phyloP scores from a whole-genome alignment of 2,113 vertebrate genomes.

The Callipepla squamata region DNA sequence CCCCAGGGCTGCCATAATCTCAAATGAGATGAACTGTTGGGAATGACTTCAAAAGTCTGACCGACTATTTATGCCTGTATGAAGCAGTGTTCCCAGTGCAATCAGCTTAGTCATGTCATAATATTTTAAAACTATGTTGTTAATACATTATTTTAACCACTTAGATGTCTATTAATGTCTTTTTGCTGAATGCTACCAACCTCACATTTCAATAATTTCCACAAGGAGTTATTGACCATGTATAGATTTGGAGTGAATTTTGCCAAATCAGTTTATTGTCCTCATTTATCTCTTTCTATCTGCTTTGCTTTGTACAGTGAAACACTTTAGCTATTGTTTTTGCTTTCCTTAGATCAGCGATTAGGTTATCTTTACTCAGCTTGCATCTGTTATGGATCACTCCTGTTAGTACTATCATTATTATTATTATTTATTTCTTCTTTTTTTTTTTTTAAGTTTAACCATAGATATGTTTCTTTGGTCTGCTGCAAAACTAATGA shows the following conservation, averaged over 20 bases:
- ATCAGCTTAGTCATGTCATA: not conserved
- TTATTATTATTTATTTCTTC: not conserved
- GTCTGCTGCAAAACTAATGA: constrained; percentile 48
- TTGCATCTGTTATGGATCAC: constrained; percentile 35
- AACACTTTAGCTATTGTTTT: constrained; percentile 37
- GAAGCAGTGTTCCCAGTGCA: not conserved
- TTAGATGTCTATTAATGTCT: constrained; percentile 45
- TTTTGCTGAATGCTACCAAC: constrained; percentile 40
- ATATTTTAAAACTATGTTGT: not conserved
- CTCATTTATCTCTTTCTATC: constrained; percentile 15
- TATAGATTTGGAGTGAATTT: constrained; percentile 65
- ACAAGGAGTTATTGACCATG: constrained; percentile 54
- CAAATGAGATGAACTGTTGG: not conserved
- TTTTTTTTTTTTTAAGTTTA: not conserved
- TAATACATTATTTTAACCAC: constrained; percentile 58
- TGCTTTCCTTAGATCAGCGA: constrained; percentile 57
- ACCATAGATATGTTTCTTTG: constrained; percentile 16
- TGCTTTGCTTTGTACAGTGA: constrained; percentile 7
- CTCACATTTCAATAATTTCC: constrained; percentile 51
- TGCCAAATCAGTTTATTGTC: constrained; percentile 57
- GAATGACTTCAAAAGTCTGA: not conserved
- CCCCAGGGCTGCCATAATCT: not conserved
- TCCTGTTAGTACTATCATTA: not conserved
- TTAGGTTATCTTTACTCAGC: constrained; percentile 30
- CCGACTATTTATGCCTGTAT: not conserved